A percentile compares a stretch with the other conserved stretches of the same genome.
Evolutionary conservation across 2,113 vertebrate species (phyloP).

Genomic region (Bos javanicus): DNA sequence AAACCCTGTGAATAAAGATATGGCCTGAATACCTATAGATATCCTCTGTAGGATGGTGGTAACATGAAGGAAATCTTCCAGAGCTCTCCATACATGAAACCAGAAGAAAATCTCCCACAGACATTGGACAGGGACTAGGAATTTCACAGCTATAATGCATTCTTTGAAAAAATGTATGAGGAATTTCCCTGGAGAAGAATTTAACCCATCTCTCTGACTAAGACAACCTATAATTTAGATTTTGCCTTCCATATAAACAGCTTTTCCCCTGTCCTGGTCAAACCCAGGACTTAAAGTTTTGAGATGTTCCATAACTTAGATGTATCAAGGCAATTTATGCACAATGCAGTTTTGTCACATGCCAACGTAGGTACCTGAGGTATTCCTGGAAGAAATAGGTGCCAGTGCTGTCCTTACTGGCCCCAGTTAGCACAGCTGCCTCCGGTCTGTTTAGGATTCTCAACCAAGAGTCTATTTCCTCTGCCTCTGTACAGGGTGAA

Average conservation of each 20-base stretch:
- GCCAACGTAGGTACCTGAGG: background rate
- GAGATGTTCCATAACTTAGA: background rate
- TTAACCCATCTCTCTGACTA: background rate
- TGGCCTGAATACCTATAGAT: background rate
- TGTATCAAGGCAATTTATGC: background rate
- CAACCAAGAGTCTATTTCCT: background rate
- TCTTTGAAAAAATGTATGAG: background rate
- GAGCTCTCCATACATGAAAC: background rate
- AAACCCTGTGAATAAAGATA: background rate
- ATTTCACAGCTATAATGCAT: background rate
- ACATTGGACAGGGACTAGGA: background rate
- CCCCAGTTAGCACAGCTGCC: background rate
- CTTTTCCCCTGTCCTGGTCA: background rate
- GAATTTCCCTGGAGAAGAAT: background rate
- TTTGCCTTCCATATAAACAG: background rate
- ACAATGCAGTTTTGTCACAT: background rate
- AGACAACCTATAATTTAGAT: background rate
- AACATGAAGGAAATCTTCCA: background rate
- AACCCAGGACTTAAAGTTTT: background rate
- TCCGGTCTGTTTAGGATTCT: background rate
- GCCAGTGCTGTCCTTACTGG: background rate
- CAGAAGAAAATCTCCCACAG: background rate
- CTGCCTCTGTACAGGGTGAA: background rate
- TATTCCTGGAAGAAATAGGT: background rate
- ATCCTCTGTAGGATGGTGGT: background rate